Percentiles rank a stretch among this genome's conserved stretches.
phyloP scores from a whole-genome alignment of 2,888 invertebrate genomes.

The Chaetoderma sp. region DNA sequence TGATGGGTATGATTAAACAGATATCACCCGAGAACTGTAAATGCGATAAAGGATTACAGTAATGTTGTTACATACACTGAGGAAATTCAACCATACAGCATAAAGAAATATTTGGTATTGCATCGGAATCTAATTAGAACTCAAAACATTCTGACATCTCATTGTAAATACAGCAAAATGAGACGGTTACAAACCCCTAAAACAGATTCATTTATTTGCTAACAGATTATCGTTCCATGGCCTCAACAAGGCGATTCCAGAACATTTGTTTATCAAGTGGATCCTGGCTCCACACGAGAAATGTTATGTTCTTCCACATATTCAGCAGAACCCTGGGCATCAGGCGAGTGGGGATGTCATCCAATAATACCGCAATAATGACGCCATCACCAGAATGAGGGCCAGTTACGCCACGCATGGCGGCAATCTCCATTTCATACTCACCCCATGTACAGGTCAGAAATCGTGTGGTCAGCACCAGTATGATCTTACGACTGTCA shows the following conservation, averaged over 20 bases:
- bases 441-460: neutral
- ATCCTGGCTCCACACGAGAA: neutral
- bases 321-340: slow-evolving; percentile 1
- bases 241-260: slow-evolving; percentile 2
- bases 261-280: neutral
- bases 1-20: too few relatives aligned
- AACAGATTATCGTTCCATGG: too few relatives aligned
- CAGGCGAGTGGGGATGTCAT: neutral
- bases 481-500: neutral
- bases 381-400: neutral
- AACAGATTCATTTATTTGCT: too few relatives aligned
- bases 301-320: neutral
- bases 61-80: too few relatives aligned
- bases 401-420: slow-evolving; percentile 1
- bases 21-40: too few relatives aligned
- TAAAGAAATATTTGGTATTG: too few relatives aligned
- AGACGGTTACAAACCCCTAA: too few relatives aligned
- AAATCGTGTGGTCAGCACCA: neutral
- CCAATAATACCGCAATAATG: neutral
- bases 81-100: too few relatives aligned
- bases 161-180: too few relatives aligned
- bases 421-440: slow-evolving; percentile 9
- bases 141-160: too few relatives aligned
- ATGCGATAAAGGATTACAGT: too few relatives aligned
- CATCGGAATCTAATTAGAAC: too few relatives aligned